Evolutionary conservation across 2,113 vertebrate genomes (phyloP).

Genomic region (Microcebus tavaratra): DNA sequence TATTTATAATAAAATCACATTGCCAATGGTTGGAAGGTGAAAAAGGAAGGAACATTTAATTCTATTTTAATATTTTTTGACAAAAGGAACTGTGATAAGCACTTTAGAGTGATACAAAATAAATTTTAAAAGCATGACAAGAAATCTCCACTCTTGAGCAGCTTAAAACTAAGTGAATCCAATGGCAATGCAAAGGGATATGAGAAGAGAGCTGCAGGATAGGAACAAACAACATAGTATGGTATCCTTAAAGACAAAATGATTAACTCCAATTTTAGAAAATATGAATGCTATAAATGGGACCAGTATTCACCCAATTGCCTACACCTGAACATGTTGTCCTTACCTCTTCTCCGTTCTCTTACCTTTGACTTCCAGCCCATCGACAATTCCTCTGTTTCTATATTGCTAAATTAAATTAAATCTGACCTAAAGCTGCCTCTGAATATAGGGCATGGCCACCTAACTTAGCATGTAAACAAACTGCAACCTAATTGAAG

Average conservation of each 20-base stretch:
- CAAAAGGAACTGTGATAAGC: background rate
- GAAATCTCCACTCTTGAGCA: background rate
- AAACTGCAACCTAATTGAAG: background rate
- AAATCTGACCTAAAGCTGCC: background rate
- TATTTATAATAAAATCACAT: background rate
- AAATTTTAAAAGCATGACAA: background rate
- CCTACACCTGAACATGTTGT: background rate
- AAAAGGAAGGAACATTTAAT: background rate
- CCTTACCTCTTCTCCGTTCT: background rate
- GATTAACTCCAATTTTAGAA: background rate
- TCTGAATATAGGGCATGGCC: background rate
- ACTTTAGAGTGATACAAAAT: background rate
- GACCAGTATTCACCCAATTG: background rate
- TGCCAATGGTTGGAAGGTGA: background rate
- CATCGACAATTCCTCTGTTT: background rate
- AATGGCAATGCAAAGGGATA: background rate
- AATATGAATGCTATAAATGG: background rate
- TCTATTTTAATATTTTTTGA: background rate
- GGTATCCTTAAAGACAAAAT: background rate
- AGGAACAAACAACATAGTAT: background rate
- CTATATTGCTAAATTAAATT: background rate
- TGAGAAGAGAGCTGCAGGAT: rapidly evolving
- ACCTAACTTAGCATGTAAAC: background rate
- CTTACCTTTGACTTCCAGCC: background rate
- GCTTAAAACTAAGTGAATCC: background rate